These are phyloP conservation scores for Butorides virescens DNA, from an alignment of 2,113 vertebrate genomes.

Conservation along the genomic window DNA sequence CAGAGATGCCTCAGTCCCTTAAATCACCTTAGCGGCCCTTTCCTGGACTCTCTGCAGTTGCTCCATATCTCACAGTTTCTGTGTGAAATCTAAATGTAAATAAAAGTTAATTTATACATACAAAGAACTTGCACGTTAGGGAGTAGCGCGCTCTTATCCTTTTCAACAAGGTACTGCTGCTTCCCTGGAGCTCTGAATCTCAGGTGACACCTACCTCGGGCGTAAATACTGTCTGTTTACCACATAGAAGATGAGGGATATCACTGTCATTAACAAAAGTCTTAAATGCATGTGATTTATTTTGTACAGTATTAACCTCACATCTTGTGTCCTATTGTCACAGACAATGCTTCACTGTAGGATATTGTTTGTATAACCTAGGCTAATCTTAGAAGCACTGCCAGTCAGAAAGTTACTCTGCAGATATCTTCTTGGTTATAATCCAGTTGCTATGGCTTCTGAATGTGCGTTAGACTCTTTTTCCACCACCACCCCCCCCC, in stretches of 20 bases:
- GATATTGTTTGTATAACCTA: not conserved
- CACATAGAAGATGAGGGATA: not conserved
- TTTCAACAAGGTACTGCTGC: not conserved
- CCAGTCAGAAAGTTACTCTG: not conserved
- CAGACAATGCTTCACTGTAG: not conserved
- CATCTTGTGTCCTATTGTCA: not conserved
- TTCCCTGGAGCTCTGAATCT: slow-evolving; percentile 12
- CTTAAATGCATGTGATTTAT: not conserved
- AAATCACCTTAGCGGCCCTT: not conserved
- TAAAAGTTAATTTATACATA: not conserved
- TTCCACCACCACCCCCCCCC: too few relatives aligned
- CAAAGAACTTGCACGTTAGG: not conserved
- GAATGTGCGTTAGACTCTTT: not conserved
- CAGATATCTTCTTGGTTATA: not conserved
- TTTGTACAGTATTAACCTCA: not conserved
- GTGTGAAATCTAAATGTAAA: not conserved
- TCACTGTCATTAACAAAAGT: not conserved
- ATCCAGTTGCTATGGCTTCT: not conserved
- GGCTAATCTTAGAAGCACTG: not conserved
- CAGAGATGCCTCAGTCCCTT: not conserved
- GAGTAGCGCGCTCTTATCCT: not conserved
- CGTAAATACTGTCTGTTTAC: not conserved
- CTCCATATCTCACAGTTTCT: not conserved
- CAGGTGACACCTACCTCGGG: not conserved
- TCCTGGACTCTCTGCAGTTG: not conserved